Evolutionary conservation across 2,888 invertebrate genomes (phyloP).

Genomic region (Rosalia funebris): DNA sequence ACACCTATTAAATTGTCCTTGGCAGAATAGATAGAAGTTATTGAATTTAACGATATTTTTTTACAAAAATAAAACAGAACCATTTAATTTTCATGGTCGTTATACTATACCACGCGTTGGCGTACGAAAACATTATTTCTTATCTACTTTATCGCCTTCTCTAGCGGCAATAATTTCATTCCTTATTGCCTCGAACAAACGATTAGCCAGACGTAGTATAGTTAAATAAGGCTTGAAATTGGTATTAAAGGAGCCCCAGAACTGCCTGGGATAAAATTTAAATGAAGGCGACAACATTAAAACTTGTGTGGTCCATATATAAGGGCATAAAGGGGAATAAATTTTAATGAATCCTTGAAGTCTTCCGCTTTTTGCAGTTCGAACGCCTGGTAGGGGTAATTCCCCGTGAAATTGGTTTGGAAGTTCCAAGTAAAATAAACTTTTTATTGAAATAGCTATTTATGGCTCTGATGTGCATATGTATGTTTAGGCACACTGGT

Average conservation of each 20-base stretch:
- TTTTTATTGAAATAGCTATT: too few relatives aligned
- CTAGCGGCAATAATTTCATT: constrained; percentile 2
- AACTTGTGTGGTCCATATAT: constrained; percentile 14
- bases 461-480: too few relatives aligned
- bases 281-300: constrained; percentile 10
- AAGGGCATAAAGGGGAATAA: constrained; percentile 11
- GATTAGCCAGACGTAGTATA: neutral
- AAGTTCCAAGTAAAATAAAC: constrained; percentile 14
- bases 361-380: constrained; percentile 6
- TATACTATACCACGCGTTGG: too few relatives aligned
- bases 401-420: constrained; percentile 13
- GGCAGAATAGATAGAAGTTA: too few relatives aligned
- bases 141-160: neutral
- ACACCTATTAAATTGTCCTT: too few relatives aligned
- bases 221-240: constrained; percentile 18
- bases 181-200: neutral
- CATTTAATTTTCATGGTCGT: too few relatives aligned
- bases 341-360: constrained; percentile 10
- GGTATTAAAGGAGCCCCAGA: constrained; percentile 1
- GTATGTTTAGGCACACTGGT: too few relatives aligned
- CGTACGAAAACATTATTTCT: neutral
- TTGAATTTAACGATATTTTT: too few relatives aligned
- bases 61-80: too few relatives aligned
- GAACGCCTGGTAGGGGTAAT: constrained; percentile 1
- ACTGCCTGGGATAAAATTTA: constrained; percentile 2